Evolutionary conservation across 2,797 vertebrate genomes (phyloP), one percentile per base, ranked within the genome.

Genomic region (Silurus aristotelis): DNA sequence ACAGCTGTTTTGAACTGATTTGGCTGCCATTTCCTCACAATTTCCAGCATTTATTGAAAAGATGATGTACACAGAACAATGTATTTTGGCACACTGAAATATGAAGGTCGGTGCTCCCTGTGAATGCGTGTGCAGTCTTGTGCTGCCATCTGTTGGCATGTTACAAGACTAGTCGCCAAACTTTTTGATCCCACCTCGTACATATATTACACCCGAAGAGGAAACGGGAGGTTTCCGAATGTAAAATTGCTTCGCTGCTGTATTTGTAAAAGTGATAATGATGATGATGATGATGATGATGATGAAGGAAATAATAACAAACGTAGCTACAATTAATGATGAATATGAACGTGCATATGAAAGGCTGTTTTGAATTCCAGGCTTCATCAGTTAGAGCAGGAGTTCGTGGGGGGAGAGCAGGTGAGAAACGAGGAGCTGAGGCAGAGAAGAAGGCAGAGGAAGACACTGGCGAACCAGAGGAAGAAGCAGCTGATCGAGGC

Each of bases 371-470:
- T 10, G 20, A 71, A 31, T 72, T 13, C 1, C 93, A 98, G 97
- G 87, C 90, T 99, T 92, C 96, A 97, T 93, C 93, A 96, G 93
- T 90, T 98, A 86, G 96, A 98, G 86, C 95, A 93, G 93, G 94
- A 96, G 90, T 95, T 97, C 88, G 94, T 97, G 0, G 95, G 96
- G 0, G 97, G 97, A 0, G 96, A 98, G 83, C 96, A 98, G 91
- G 96, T 93, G 61, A 92, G 95, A 83, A 98, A 98, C 91, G 93
- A 94, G 87, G 97, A 97, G 87, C 89, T 98, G 73, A 95, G 94
- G 87, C 96, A 96, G 91, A 95, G 94, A 78, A 96, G 92, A 7
- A 89, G 87, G 82, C 89, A 91, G 58, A 93, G 93, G 80, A 97
- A 95, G 90, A 95, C 91, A 14, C 92, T 95, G 0, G 96, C 96